phyloP scores from a whole-genome alignment of 2,113 vertebrate species.

The Daphoenositta chrysoptera region DNA sequence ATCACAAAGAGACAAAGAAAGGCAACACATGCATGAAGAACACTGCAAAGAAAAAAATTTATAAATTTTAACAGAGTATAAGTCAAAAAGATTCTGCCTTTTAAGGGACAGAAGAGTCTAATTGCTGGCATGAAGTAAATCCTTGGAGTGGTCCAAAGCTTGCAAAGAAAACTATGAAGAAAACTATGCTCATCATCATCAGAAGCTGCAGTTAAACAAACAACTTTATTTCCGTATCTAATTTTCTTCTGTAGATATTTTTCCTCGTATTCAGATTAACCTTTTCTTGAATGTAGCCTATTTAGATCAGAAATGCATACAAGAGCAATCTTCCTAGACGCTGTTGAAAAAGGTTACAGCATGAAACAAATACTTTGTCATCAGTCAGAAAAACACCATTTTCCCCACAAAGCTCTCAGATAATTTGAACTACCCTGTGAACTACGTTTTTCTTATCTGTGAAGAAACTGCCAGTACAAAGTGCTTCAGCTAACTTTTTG shows the following conservation, averaged over 20 bases:
- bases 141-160: background rate
- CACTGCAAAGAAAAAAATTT: background rate
- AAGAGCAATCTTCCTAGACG: background rate
- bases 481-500: background rate
- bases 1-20: background rate
- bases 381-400: background rate
- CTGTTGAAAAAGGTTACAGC: background rate
- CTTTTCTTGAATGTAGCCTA: background rate
- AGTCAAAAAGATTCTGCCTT: background rate
- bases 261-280: background rate
- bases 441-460: background rate
- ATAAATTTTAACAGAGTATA: background rate
- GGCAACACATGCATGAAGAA: background rate
- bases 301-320: background rate
- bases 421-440: background rate
- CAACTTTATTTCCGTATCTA: background rate
- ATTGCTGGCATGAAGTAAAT: background rate
- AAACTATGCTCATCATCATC: background rate
- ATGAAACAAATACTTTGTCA: background rate
- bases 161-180: background rate
- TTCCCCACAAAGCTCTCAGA: background rate
- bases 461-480: background rate
- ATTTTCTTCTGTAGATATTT: background rate
- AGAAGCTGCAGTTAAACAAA: background rate
- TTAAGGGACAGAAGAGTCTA: background rate